These are phyloP conservation scores for Tenrec ecaudatus DNA, from an alignment of 2,113 vertebrate genomes.

Conservation along the genomic window DNA sequence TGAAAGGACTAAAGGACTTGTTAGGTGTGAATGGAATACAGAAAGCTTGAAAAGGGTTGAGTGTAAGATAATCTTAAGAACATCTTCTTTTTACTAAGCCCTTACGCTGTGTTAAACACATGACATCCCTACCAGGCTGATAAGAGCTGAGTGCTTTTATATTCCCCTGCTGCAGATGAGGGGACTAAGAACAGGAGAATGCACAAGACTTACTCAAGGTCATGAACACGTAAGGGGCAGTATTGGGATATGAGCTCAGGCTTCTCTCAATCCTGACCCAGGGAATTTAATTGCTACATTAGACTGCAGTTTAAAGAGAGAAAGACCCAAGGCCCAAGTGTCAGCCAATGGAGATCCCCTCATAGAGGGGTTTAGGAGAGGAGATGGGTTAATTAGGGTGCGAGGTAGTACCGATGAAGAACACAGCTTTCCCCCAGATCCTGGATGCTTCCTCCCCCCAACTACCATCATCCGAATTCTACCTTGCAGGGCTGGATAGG, in stretches of 20 bases:
- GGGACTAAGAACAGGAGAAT: background rate
- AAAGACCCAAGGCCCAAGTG: too few species aligned
- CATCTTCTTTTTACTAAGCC: conserved; percentile 14
- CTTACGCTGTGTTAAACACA: background rate
- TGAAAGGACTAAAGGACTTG: conserved; percentile 26
- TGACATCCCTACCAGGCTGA: background rate
- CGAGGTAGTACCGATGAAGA: too few species aligned
- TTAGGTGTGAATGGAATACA: background rate
- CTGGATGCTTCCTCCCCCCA: too few species aligned
- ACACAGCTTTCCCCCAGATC: too few species aligned
- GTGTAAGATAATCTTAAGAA: background rate
- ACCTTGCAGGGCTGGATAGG: too few species aligned
- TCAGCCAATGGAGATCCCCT: too few species aligned
- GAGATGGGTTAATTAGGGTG: too few species aligned
- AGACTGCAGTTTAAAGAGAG: conserved; percentile 50
- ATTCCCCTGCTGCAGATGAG: background rate
- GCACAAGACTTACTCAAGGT: conserved; percentile 34
- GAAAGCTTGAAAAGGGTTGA: conserved; percentile 27
- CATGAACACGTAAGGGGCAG: background rate
- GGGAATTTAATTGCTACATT: conserved; percentile 11
- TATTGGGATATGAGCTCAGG: background rate
- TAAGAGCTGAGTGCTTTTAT: background rate
- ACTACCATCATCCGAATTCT: too few species aligned
- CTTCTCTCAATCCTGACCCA: background rate
- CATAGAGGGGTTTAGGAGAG: too few species aligned